Conservation (phyloP, 2,113 vertebrate species). For the Theropithecus gelada region DNA sequence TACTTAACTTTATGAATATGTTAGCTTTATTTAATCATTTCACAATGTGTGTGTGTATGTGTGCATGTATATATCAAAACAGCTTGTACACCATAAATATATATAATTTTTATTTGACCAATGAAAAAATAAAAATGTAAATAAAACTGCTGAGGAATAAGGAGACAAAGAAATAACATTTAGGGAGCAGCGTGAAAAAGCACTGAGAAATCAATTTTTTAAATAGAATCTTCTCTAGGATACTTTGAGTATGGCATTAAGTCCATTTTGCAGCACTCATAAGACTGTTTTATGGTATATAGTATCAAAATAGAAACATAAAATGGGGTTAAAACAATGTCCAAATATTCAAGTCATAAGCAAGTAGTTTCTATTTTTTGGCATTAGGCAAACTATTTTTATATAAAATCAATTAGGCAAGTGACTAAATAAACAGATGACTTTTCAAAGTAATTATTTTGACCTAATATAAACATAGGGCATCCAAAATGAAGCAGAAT, state of each 20-base stretch:
- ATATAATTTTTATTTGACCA: background rate
- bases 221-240: background rate
- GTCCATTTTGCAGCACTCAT: background rate
- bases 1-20: background rate
- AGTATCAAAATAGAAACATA: background rate
- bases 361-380: background rate
- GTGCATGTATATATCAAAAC: background rate
- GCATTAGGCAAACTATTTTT: background rate
- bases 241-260: background rate
- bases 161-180: background rate
- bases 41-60: background rate
- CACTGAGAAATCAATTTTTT: fast-evolving
- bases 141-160: background rate
- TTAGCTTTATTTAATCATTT: background rate
- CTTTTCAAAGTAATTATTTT: slow-evolving; percentile 1
- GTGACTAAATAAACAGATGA: background rate
- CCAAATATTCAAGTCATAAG: background rate
- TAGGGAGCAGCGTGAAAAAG: background rate
- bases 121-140: background rate
- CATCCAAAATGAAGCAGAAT: background rate
- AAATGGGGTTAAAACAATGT: background rate
- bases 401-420: background rate
- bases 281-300: background rate
- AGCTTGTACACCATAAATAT: background rate
- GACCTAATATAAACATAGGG: background rate